Evolutionary conservation across 1,140 invertebrate genomes (phyloP), one percentile per base, ranked within the genome.

Genomic region (Hestina assimilis): DNA sequence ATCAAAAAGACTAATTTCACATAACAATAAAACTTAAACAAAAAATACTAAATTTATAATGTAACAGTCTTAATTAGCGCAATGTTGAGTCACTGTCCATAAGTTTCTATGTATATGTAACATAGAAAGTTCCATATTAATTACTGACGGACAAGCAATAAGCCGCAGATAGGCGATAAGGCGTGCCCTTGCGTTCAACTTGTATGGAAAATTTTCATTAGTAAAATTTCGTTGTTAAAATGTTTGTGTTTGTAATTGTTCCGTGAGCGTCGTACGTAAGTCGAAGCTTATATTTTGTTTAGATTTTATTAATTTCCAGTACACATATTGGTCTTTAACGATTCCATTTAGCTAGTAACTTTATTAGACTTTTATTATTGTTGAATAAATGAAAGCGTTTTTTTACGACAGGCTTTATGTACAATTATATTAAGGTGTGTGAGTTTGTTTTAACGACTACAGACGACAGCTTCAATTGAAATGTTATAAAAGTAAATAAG

Each of bases 121-220:
- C n/a, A n/a, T n/a, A n/a, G n/a, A 50, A 66, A 72, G 68, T 69
- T 46, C 66, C 67, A 66, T 67, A 77, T 81, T 84, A 83, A 84
- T 85, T 79, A 79, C 68, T 47, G 54, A 62, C 57, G 62, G 67
- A 72, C 74, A 63, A 74, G 69, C 77, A 71, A 80, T 83, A 72
- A 77, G 72, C 77, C 69, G 56, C 67, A 72, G 79, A 81, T 83
- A 76, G 55, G 58, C 72, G 83, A 83, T 83, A 83, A 78, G 83
- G 72, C 73, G 77, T 74, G 66, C 71, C 82, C 72, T 56, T 40
- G 35, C 42, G 55, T 54, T 48, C 61, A 52, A 64, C 60, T 63
- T 63, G 65, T 69, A 75, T 72, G 69, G 77, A 79, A 82, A n/a
- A 79, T 79, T 84, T 86, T 83, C 83, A 86, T 86, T 83, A 86